Percentiles rank a stretch among this genome's conserved stretches.
These are phyloP conservation scores for Indri indri DNA, from an alignment of 2,113 vertebrate genomes.

Conservation along the genomic window DNA sequence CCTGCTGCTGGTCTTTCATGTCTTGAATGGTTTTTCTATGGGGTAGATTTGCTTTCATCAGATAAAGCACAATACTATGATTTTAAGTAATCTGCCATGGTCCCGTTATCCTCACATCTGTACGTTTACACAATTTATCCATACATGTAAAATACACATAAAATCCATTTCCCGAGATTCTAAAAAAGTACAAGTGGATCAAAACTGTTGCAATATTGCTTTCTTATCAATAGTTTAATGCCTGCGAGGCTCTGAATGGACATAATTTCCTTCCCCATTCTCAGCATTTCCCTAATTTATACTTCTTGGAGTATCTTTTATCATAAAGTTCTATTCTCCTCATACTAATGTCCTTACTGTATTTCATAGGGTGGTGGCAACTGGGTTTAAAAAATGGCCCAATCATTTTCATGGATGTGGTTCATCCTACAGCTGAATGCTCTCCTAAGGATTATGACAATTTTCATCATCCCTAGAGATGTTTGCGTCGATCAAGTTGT, in stretches of 20 bases:
- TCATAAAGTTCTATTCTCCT: not conserved
- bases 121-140: not conserved
- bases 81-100: not conserved
- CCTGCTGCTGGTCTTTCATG: constrained; percentile 91
- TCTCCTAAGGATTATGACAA: not conserved
- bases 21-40: constrained; percentile 88
- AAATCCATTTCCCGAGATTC: not conserved
- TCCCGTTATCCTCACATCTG: not conserved
- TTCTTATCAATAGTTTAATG: not conserved
- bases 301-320: not conserved
- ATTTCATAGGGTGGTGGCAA: not conserved
- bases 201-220: not conserved
- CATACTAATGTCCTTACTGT: no score
- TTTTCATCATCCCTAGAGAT: not conserved
- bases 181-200: not conserved
- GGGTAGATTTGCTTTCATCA: not conserved
- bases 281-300: not conserved
- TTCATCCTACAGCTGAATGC: not conserved
- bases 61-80: not conserved
- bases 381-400: not conserved
- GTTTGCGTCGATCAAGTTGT: accelerated
- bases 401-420: not conserved
- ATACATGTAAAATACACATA: not conserved
- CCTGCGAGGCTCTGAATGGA: not conserved
- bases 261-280: not conserved